These are phyloP conservation scores for Rhagonycha fulva DNA, from an alignment of 2,888 invertebrate species.

Conservation along the genomic window DNA sequence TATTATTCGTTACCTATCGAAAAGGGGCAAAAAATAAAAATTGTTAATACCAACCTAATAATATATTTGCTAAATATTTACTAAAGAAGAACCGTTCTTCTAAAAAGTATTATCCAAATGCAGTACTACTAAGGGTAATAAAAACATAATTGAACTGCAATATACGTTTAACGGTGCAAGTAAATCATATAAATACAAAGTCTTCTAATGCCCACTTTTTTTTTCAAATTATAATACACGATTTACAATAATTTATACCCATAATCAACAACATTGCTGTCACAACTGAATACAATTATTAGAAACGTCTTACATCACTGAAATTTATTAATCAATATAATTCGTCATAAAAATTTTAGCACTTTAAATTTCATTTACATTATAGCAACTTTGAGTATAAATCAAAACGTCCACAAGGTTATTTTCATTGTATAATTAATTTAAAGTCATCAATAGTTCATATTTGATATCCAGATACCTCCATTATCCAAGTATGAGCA, in stretches of 20 bases:
- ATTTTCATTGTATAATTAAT: background rate
- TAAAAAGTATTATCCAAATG: background rate
- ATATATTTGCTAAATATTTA: no score
- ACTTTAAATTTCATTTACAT: slow-evolving; percentile 12
- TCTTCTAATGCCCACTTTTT: slow-evolving; percentile 27
- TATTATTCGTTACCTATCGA: slow-evolving; percentile 40
- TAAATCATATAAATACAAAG: slow-evolving; percentile 28
- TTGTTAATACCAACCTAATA: no score
- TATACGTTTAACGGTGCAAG: slow-evolving; percentile 2
- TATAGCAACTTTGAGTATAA: slow-evolving; percentile 1
- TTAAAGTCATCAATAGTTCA: background rate
- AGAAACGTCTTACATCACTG: slow-evolving; percentile 24
- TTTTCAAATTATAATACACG: slow-evolving; percentile 27
- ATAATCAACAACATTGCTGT: slow-evolving; percentile 27
- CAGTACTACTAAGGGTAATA: background rate
- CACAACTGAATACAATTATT: slow-evolving; percentile 23
- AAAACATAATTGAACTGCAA: slow-evolving; percentile 9
- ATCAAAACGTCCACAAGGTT: slow-evolving; percentile 1
- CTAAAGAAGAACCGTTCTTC: no score
- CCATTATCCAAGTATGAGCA: background rate
- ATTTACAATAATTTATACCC: slow-evolving; percentile 25
- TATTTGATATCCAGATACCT: background rate
- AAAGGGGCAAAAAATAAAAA: no score
- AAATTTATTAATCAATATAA: slow-evolving; percentile 29
- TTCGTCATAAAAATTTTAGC: slow-evolving; percentile 21